These are phyloP conservation scores for Tiliacea aurago DNA, from an alignment of 2,888 invertebrate species.

Conservation along the genomic window DNA sequence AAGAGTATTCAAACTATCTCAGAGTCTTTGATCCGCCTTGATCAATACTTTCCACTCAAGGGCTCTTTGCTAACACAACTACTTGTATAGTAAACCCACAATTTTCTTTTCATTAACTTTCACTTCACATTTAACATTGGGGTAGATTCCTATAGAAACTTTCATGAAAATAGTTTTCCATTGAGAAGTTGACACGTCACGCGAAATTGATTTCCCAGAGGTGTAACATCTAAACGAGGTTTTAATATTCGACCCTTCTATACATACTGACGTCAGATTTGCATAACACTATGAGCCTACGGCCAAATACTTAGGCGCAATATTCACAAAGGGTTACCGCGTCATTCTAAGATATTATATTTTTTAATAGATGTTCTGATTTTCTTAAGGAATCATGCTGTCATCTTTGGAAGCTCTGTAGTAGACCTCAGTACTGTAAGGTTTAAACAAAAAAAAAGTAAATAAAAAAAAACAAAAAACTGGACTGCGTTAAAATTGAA, in stretches of 20 bases:
- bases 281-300: conserved; percentile 14
- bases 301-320: conserved; percentile 2
- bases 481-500: no score
- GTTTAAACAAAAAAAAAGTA: no score
- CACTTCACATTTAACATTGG: neutral
- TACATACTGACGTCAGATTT: conserved; percentile 30
- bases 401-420: neutral
- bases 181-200: conserved; percentile 8
- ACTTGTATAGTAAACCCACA: neutral
- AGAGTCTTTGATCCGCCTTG: neutral
- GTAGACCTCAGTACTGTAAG: neutral
- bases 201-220: conserved; percentile 41
- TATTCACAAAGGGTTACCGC: neutral
- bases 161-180: conserved; percentile 19
- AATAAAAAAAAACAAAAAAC: no score
- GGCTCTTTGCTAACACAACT: neutral
- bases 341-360: neutral
- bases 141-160: neutral
- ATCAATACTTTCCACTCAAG: neutral
- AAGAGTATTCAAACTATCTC: neutral
- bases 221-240: conserved; percentile 20
- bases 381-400: neutral
- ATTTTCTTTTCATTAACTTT: neutral
- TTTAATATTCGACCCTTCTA: conserved; percentile 35
- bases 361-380: neutral